Conservation (phyloP, 2,113 vertebrate species). For the Callocephalon fimbriatum region DNA sequence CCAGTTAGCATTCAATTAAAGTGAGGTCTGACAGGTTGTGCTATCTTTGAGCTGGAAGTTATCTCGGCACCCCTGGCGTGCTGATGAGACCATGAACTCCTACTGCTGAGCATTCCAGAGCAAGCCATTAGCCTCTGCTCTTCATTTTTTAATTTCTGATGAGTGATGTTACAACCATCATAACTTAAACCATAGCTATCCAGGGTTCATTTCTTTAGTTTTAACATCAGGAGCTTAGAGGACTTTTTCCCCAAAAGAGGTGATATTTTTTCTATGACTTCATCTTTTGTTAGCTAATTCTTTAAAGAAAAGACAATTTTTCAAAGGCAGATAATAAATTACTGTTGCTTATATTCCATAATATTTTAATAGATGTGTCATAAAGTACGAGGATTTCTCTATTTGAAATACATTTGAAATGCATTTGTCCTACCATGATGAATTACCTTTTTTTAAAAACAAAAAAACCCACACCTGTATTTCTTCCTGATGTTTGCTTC, state of each 20-base stretch:
- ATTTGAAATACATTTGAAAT: not conserved
- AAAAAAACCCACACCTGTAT: not conserved
- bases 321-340: not conserved
- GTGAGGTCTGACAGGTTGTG: not conserved
- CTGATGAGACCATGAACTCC: not conserved
- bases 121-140: not conserved
- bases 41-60: not conserved
- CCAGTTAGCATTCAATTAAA: not conserved
- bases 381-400: not conserved
- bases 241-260: not conserved
- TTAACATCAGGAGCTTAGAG: not conserved
- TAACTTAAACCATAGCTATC: not conserved
- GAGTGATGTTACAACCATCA: not conserved
- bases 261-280: not conserved
- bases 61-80: accelerated
- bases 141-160: not conserved
- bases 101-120: not conserved
- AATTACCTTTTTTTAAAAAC: not conserved
- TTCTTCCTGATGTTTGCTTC: not conserved
- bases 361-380: not conserved
- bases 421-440: not conserved
- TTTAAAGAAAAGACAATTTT: not conserved
- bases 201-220: not conserved
- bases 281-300: not conserved
- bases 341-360: not conserved